Base-by-base conservation (phyloP, 2,797 vertebrate species). In the Neopelma chrysocephalum region DNA sequence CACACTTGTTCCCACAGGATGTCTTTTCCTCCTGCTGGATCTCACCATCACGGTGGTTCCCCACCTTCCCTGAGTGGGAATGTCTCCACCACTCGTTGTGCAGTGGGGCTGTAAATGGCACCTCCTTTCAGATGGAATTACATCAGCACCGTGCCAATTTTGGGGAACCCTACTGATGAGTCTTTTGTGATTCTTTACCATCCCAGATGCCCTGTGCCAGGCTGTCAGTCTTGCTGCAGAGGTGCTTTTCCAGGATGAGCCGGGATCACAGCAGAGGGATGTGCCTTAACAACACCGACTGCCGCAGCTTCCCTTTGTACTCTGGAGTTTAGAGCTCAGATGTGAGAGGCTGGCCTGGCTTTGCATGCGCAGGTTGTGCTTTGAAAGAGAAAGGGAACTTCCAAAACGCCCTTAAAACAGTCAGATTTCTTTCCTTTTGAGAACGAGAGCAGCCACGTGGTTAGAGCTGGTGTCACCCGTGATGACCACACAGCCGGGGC, bases 371-470 rank as follows among this genome's bases (percentile, higher is more conserved):
- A 1, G 8, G 2, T 3, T 5, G 42, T 53, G 82, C 84, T 93
- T 57, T 95, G 83, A 95, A 91, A 93, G 77, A 54, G 92, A 95
- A 94, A 95, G 86, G 86, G 90, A 95, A 96, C 86, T 96, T 89
- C 68, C 25, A 22, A 91, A 94, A 96, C 94, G 75, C 94, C 96
- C 97, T 97, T 96, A 97, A 97, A 95, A 90, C 79, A 83, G 71
- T 91, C 90, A 95, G 94, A 82, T 92, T 97, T 94, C 54, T 95
- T 82, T 75, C 87, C 75, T 96, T 88, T 53, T 21, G 56, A 86
- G 68, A 94, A 65, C 43, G 86, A 96, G 95, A 78, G 90, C 68
- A 50, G 90, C 91, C 97, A 97, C 96, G 94, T 97, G 97, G 92
- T 94, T 84, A 58, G 72, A 58, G 93, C 91, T 94, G 94, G 94